Percentiles rank a stretch among this genome's conserved stretches.
phyloP scores from a whole-genome alignment of 2,113 vertebrate species.

The Hemiscyllium ocellatum region DNA sequence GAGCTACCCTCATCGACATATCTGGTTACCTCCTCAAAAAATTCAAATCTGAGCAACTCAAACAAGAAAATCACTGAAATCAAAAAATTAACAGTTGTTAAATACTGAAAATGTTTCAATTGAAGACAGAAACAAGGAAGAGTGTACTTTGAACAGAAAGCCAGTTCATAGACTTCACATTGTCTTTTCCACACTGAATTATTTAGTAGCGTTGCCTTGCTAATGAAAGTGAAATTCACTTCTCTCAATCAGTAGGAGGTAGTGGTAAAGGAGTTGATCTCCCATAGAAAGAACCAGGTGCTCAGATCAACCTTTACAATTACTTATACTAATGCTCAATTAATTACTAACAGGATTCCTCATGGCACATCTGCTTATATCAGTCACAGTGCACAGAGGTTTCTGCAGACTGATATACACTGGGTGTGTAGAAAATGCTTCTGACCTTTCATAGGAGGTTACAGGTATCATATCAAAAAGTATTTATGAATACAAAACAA shows the following conservation, averaged over 20 bases:
- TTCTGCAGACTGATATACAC: not conserved
- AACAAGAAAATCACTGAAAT: not conserved
- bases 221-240: too few species aligned
- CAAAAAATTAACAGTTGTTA: not conserved
- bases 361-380: not conserved
- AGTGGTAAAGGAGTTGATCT: not conserved
- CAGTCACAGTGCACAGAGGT: not conserved
- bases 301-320: not conserved
- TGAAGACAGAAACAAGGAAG: not conserved
- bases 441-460: not conserved
- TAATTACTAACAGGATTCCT: not conserved
- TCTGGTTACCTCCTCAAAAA: too few species aligned
- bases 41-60: slow-evolving; percentile 16
- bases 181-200: not conserved
- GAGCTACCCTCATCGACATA: too few species aligned
- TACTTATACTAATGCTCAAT: not conserved
- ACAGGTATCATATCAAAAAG: not conserved
- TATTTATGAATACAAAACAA: not conserved
- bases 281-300: not conserved
- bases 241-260: too few species aligned
- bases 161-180: not conserved
- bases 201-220: not conserved
- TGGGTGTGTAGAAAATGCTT: not conserved
- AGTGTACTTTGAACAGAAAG: not conserved
- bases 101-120: not conserved